Evolutionary conservation across 2,797 vertebrate genomes (phyloP), one percentile per base, ranked within the genome.

Genomic region (Amniataba percoides): DNA sequence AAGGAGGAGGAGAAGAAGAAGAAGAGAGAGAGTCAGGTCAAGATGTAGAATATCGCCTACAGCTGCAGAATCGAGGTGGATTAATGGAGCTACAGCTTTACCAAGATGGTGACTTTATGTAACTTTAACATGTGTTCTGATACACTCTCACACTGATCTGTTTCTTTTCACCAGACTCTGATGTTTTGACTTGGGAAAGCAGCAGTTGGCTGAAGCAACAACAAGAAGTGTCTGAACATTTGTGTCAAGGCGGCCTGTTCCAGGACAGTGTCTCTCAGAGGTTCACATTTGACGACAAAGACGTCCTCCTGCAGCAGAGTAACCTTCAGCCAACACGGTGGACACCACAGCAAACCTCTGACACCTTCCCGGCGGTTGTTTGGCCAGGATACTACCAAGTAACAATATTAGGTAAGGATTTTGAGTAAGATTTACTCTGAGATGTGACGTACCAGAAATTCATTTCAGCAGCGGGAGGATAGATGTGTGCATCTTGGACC

Each of bases 381-480:
- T 92, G 89, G 65, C 84, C 90, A 23, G 96, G 96, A 46, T 95
- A 96, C 93, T 97, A 95, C 39, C 94, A 95, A 81, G 87, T 98
- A 61, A 97, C 97, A 10, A 92, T 99, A 84, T 84, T 98, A 69
- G 96, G 97, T 99, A 90, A 95, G 92, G 27, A 19, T 23, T 46
- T 8, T 36, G 11, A 7, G 5, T 11, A 9, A 53, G 25, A 39
- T 34, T 34, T 8, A 14, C 16, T 73, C 43, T 21, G 21, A 77
- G n/a, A 15, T 51, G 55, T 69, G 34, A 42, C 1, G 14, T 13
- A 39, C 25, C 48, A 25, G 52, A 66, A 11, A 48, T 27, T 23
- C 1, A 34, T 13, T 48, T 45, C 8, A 18, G 55, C 57, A 34
- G 5, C 55, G n/a, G n/a, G n/a, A n/a, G n/a, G n/a, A n/a, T n/a